Percentiles rank a stretch among this genome's conserved stretches.
Evolutionary conservation across 2,797 vertebrate genomes (phyloP).

Genomic region (Borostomias antarcticus): DNA sequence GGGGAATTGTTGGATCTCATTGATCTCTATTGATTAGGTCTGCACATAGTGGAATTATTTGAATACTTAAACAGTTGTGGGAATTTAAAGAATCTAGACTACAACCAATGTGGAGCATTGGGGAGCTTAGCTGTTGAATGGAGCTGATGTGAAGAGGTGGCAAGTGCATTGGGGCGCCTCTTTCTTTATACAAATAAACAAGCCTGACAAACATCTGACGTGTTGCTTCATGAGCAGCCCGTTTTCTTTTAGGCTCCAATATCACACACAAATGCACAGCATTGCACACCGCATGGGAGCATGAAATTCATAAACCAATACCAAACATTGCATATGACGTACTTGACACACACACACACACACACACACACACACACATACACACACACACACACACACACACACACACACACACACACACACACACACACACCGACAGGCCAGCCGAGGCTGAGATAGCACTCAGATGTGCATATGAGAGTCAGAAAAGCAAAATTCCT

Average conservation of each 20-base stretch:
- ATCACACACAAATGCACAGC: conserved; percentile 53
- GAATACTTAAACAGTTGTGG: conserved; percentile 12
- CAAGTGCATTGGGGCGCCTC: background rate
- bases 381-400: conserved; percentile 33
- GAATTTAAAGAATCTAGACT: conserved; percentile 9
- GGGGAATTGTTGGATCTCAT: conserved; percentile 19
- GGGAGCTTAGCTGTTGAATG: background rate
- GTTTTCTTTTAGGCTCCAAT: conserved; percentile 50
- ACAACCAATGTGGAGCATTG: background rate
- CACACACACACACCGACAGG: background rate
- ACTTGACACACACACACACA: conserved; percentile 10
- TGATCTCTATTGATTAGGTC: conserved; percentile 51
- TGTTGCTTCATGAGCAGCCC: conserved; percentile 43
- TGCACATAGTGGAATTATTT: conserved; percentile 16
- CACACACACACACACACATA: conserved; percentile 22
- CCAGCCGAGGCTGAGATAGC: conserved; percentile 43
- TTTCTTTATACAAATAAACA: conserved; percentile 34
- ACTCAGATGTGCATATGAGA: conserved; percentile 73
- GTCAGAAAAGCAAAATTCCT: conserved; percentile 56
- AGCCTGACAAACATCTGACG: conserved; percentile 57
- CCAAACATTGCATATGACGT: conserved; percentile 41
- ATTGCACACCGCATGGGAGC: conserved; percentile 43
- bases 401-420: background rate
- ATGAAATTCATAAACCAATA: conserved; percentile 53
- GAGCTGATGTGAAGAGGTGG: conserved; percentile 14